A percentile compares a stretch with the other conserved stretches of the same genome.
These are phyloP conservation scores for Rhinophrynus dorsalis DNA, from an alignment of 2,797 vertebrate species.

Conservation along the genomic window DNA sequence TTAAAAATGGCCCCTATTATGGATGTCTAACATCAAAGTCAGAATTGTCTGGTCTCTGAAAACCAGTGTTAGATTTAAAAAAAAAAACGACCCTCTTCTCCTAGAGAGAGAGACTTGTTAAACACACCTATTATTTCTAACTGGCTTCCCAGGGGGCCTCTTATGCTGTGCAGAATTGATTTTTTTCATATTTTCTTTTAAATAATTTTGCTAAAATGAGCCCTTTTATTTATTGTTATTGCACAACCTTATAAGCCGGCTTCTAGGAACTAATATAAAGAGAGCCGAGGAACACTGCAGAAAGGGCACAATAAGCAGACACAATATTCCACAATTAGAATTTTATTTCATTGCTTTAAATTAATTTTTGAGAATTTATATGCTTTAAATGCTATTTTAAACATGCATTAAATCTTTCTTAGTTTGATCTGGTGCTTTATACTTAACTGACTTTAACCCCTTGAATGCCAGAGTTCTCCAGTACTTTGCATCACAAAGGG, in stretches of 20 bases:
- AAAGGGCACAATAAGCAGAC: background rate
- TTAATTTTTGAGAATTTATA: too few relatives aligned
- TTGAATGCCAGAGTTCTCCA: too few relatives aligned
- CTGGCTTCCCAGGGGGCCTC: conserved; percentile 39
- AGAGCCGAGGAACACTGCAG: conserved; percentile 12
- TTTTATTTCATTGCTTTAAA: conserved; percentile 6
- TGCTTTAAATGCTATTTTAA: conserved; percentile 34
- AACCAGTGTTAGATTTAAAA: conserved; percentile 28
- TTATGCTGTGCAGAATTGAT: conserved; percentile 44
- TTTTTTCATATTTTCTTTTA: conserved; percentile 54
- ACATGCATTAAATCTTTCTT: conserved; percentile 12
- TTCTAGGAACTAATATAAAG: conserved; percentile 14
- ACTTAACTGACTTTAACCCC: too few relatives aligned
- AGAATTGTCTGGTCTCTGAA: conserved; percentile 29
- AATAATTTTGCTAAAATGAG: conserved; percentile 57
- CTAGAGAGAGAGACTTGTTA: conserved; percentile 46
- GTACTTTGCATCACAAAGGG: too few relatives aligned
- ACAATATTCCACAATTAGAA: conserved; percentile 33
- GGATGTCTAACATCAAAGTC: conserved; percentile 32
- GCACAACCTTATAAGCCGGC: conserved; percentile 27
- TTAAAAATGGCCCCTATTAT: too few relatives aligned
- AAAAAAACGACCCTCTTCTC: conserved; percentile 52
- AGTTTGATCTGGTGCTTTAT: too few relatives aligned
- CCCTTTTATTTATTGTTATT: conserved; percentile 38
- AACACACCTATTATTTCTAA: conserved; percentile 57